A percentile compares a stretch with the other conserved stretches of the same genome.
These are phyloP conservation scores for Macrocentrus cingulum DNA, from an alignment of 1,140 invertebrate genomes.

Conservation along the genomic window DNA sequence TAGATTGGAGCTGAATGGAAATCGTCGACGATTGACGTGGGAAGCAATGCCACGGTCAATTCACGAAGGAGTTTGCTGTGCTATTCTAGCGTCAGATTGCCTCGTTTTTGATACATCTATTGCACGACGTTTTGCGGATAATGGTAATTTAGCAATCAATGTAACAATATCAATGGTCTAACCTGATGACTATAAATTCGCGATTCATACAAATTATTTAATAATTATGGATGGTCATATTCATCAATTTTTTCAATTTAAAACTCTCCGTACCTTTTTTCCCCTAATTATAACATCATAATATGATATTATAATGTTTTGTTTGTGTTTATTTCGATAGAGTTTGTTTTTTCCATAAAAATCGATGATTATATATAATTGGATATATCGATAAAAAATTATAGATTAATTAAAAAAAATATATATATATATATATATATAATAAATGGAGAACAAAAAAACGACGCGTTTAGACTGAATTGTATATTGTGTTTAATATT, in stretches of 20 bases:
- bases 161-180: slow-evolving; percentile 95
- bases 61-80: slow-evolving; percentile 96
- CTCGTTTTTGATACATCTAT: slow-evolving; percentile 98
- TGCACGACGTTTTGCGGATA: slow-evolving; percentile 97
- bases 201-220: neutral
- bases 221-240: neutral
- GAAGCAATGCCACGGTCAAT: slow-evolving; percentile 98
- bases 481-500: slow-evolving; percentile 14
- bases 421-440: neutral
- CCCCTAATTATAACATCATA: no score
- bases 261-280: no score
- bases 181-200: slow-evolving; percentile 30
- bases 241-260: slow-evolving; percentile 6
- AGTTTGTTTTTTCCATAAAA: no score
- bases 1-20: slow-evolving; percentile 91
- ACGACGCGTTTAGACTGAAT: slow-evolving; percentile 27
- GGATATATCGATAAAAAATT: neutral
- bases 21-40: slow-evolving; percentile 92
- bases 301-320: no score
- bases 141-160: slow-evolving; percentile 99
- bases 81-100: slow-evolving; percentile 98
- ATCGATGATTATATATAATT: neutral
- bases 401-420: neutral
- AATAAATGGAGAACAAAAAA: slow-evolving; percentile 15
- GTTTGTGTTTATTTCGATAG: no score